A percentile compares a stretch with the other conserved stretches of the same genome.
Conservation (phyloP, 2,113 vertebrate species). For the Parotia lawesii region DNA sequence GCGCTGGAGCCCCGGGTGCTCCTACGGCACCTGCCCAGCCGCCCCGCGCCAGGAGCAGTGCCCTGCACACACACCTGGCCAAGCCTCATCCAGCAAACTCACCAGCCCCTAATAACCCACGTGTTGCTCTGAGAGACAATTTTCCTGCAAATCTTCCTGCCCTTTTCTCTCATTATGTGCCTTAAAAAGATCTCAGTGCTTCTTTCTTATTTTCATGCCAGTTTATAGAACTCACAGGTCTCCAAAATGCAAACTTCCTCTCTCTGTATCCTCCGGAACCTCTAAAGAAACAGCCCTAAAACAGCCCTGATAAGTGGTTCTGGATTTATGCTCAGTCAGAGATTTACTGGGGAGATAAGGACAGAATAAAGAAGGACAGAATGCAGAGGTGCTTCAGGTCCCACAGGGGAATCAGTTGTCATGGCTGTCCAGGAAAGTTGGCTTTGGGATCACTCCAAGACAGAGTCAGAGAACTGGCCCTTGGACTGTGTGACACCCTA, state of each 20-base stretch:
- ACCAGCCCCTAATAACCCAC: rapidly evolving
- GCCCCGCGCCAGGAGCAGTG: rapidly evolving
- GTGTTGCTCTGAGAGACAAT: not conserved
- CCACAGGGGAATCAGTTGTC: not conserved
- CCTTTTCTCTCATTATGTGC: not conserved
- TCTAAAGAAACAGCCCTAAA: not conserved
- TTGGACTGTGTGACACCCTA: not conserved
- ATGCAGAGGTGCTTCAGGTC: not conserved
- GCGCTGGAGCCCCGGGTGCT: not conserved
- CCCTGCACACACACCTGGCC: not conserved
- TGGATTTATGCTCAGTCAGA: not conserved
- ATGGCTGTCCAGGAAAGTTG: not conserved
- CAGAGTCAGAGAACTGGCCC: not conserved
- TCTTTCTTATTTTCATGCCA: not conserved
- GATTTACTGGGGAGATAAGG: not conserved
- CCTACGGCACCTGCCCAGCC: not conserved
- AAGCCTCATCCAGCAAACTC: not conserved
- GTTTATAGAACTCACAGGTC: not conserved
- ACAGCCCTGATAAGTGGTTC: not conserved
- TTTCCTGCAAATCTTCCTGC: not conserved
- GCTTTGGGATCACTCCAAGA: not conserved
- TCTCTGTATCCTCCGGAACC: not conserved
- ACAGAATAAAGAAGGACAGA: not conserved
- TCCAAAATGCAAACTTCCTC: not conserved
- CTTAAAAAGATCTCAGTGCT: not conserved